These are phyloP conservation scores for Falco novaeseelandiae DNA, from an alignment of 2,797 vertebrate genomes.

Conservation along the genomic window DNA sequence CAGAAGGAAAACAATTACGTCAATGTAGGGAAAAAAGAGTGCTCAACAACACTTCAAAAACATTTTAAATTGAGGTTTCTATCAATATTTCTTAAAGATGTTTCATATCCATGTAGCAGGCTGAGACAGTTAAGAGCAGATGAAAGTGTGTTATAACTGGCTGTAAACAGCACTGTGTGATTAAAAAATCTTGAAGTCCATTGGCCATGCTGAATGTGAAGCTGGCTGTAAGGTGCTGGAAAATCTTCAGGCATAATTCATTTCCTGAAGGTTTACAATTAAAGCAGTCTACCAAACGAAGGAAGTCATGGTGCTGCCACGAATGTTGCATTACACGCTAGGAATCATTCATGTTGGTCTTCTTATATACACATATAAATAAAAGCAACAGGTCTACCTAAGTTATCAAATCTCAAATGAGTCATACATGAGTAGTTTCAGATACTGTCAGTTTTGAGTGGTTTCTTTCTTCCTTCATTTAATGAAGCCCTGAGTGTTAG, in stretches of 20 bases:
- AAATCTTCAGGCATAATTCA: neutral
- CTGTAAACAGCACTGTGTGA: neutral
- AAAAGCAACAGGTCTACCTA: neutral
- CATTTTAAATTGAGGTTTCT: neutral
- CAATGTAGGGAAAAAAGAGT: neutral
- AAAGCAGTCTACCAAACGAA: neutral
- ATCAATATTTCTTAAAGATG: neutral
- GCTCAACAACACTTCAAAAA: neutral
- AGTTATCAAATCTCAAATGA: neutral
- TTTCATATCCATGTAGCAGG: neutral
- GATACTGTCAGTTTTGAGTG: neutral
- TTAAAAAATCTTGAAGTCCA: neutral
- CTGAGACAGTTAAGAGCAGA: neutral
- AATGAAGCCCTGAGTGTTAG: neutral
- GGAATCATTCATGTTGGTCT: neutral
- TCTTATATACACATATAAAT: neutral
- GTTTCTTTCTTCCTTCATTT: neutral
- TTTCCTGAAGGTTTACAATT: neutral
- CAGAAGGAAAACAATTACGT: neutral
- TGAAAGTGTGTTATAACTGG: neutral
- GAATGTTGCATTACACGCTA: neutral
- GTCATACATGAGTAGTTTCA: neutral
- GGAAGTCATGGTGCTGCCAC: neutral
- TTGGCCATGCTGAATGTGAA: neutral
- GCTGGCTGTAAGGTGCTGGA: neutral